These are phyloP conservation scores for Anguilla obscura DNA, from an alignment of 2,797 vertebrate genomes.

Conservation along the genomic window DNA sequence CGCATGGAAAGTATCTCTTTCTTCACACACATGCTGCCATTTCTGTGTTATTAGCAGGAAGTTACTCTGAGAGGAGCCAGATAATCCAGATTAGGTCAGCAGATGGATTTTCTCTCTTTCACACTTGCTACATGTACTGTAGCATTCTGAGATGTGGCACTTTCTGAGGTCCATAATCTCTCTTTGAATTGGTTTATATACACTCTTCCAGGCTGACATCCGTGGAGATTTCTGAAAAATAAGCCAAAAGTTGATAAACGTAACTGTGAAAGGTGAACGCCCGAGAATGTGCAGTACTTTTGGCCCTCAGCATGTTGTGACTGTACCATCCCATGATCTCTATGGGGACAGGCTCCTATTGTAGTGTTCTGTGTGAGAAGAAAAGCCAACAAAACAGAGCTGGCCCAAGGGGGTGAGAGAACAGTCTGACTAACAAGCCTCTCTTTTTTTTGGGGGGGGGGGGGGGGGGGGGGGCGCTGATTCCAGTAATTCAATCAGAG, in stretches of 20 bases:
- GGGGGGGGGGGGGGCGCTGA: neutral
- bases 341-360: neutral
- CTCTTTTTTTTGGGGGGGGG: neutral
- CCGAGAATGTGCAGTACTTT: neutral
- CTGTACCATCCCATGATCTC: neutral
- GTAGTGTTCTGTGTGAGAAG: neutral
- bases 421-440: neutral
- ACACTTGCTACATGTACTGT: neutral
- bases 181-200: neutral
- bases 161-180: too few relatives aligned
- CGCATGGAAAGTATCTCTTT: neutral
- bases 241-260: neutral
- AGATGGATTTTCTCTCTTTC: neutral
- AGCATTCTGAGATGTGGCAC: neutral
- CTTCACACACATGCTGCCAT: neutral
- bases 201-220: neutral
- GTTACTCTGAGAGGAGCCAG: neutral
- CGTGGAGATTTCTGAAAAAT: neutral
- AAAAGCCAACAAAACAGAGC: neutral
- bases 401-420: neutral
- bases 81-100: constrained; percentile 12
- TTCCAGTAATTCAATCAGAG: neutral
- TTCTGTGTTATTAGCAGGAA: neutral
- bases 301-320: neutral
- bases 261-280: neutral